Evolutionary conservation across 2,113 vertebrate genomes (phyloP).

Genomic region (Psittacus erithacus): DNA sequence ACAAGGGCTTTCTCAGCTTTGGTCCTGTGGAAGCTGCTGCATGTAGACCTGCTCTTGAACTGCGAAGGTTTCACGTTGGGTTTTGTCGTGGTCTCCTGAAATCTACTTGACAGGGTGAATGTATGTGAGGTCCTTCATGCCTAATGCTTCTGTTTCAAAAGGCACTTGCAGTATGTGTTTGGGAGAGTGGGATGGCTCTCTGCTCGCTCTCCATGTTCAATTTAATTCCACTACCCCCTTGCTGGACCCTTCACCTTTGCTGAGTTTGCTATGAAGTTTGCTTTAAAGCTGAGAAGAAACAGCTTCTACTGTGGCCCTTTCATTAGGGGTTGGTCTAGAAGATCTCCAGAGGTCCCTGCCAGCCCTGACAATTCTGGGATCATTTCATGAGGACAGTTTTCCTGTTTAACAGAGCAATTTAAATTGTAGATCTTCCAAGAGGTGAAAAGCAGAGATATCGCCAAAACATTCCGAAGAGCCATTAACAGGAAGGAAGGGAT

Average conservation of each 20-base stretch:
- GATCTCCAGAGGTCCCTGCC: background rate
- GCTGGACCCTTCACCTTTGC: background rate
- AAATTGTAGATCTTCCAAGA: conserved; percentile 85
- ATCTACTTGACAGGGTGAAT: background rate
- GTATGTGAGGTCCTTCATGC: background rate
- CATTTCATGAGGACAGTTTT: background rate
- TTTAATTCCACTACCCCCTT: background rate
- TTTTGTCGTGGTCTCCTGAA: background rate
- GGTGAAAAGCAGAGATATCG: conserved; percentile 84
- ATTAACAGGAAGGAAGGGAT: conserved; percentile 94
- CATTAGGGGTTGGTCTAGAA: background rate
- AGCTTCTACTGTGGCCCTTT: background rate
- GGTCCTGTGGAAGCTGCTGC: conserved; percentile 1
- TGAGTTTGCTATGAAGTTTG: background rate
- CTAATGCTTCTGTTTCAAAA: background rate
- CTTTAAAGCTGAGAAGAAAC: background rate
- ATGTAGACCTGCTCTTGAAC: background rate
- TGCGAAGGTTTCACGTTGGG: background rate
- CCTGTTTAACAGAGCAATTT: conserved; percentile 30
- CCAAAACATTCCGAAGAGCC: conserved; percentile 86
- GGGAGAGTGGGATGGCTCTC: background rate
- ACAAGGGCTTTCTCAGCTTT: conserved; percentile 9
- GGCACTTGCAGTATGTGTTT: background rate
- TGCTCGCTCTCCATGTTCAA: background rate
- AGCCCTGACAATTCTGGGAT: background rate